Percentiles rank a stretch among this genome's conserved stretches.
Conservation (phyloP, 2,113 vertebrate genomes). For the Leucopsar rothschildi region DNA sequence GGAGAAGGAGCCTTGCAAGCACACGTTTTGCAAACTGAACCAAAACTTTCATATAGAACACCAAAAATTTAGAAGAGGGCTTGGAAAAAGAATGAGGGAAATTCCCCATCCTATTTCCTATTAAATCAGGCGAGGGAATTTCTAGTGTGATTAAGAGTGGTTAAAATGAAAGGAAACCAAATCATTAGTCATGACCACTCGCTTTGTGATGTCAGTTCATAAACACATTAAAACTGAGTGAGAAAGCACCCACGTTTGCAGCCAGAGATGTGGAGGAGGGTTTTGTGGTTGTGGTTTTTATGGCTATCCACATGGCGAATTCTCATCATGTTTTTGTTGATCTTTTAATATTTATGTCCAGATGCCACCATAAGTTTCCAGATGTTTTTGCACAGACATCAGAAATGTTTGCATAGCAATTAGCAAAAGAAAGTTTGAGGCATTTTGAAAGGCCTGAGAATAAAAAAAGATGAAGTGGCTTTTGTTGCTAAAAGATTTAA, state of each 20-base stretch:
- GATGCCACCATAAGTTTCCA: conserved; percentile 39
- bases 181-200: not conserved
- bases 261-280: not conserved
- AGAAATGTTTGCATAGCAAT: conserved; percentile 42
- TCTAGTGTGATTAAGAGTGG: not conserved
- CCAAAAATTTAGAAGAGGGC: not conserved
- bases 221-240: not conserved
- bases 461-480: not conserved
- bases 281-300: conserved; percentile 36
- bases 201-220: not conserved
- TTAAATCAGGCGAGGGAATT: not conserved
- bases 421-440: not conserved
- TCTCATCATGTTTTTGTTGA: conserved; percentile 7
- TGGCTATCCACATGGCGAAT: not conserved
- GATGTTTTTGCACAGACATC: conserved; percentile 44
- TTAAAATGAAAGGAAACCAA: not conserved
- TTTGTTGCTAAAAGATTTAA: not conserved
- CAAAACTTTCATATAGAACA: not conserved
- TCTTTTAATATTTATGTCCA: conserved; percentile 61
- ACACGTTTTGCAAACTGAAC: fast-evolving
- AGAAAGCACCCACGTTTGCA: not conserved
- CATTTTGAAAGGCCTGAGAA: conserved; percentile 16
- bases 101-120: not conserved
- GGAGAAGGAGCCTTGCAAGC: not conserved
- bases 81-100: not conserved